phyloP scores from a whole-genome alignment of 2,888 invertebrate species.

The Stenotaenia linearis region DNA sequence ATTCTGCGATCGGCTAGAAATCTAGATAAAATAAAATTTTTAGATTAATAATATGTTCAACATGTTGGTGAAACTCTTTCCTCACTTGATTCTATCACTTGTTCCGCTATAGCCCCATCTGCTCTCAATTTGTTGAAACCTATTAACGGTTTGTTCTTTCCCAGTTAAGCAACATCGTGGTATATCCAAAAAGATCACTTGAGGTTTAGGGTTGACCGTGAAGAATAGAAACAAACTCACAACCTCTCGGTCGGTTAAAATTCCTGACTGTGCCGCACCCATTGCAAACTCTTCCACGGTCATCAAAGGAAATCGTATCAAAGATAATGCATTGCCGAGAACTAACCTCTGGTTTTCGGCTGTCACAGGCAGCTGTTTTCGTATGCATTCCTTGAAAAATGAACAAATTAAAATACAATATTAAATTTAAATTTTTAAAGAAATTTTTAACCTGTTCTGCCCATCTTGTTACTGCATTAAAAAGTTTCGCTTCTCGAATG shows the following conservation, averaged over 20 bases:
- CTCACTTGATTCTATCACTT: slow-evolving; percentile 66
- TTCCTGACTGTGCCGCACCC: slow-evolving; percentile 67
- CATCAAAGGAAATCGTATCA: slow-evolving; percentile 77
- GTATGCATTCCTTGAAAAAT: slow-evolving; percentile 58
- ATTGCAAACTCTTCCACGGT: slow-evolving; percentile 76
- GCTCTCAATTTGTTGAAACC: slow-evolving; percentile 70
- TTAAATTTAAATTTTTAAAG: not conserved
- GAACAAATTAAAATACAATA: not conserved
- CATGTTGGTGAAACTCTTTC: not conserved
- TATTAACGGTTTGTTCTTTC: slow-evolving; percentile 66
- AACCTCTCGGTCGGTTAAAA: slow-evolving; percentile 69
- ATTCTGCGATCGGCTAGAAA: slow-evolving; percentile 74
- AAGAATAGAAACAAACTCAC: slow-evolving; percentile 66
- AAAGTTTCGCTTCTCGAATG: slow-evolving; percentile 71
- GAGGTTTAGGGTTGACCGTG: slow-evolving; percentile 69
- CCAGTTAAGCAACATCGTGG: slow-evolving; percentile 73
- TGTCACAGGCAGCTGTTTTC: slow-evolving; percentile 60
- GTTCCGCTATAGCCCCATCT: slow-evolving; percentile 81
- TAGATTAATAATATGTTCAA: not conserved
- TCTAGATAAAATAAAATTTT: too few relatives aligned
- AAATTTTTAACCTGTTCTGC: slow-evolving; percentile 19
- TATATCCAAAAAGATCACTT: slow-evolving; percentile 62
- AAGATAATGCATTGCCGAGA: slow-evolving; percentile 62
- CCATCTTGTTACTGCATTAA: slow-evolving; percentile 61
- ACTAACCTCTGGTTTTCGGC: slow-evolving; percentile 64